These are phyloP conservation scores for Alosa alosa DNA, from an alignment of 2,113 vertebrate genomes.

Conservation along the genomic window DNA sequence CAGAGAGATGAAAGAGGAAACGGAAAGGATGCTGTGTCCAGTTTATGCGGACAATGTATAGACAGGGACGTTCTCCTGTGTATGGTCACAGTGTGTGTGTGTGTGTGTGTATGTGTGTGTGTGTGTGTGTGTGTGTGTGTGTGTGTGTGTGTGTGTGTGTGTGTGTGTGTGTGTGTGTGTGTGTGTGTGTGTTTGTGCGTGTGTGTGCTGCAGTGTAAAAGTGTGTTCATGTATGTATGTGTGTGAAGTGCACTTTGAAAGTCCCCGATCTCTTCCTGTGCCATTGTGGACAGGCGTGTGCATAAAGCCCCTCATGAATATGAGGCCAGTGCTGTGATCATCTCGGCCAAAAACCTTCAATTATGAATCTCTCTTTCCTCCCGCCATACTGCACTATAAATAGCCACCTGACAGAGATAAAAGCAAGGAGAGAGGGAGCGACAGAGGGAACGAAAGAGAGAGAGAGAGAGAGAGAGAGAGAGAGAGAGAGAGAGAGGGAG, in stretches of 20 bases:
- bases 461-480: constrained; percentile 3
- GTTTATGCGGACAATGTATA: not conserved
- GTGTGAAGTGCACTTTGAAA: constrained; percentile 24
- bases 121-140: not conserved
- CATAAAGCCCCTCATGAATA: not conserved
- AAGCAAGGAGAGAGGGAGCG: constrained; percentile 36
- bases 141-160: constrained; percentile 13
- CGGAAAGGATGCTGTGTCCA: not conserved
- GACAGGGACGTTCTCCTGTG: not conserved
- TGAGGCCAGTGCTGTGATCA: constrained; percentile 22
- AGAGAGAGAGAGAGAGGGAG: constrained; percentile 15
- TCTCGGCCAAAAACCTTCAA: constrained; percentile 56
- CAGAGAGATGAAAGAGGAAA: not conserved
- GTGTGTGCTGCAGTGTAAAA: not conserved
- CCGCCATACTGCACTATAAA: constrained; percentile 51
- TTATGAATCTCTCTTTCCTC: constrained; percentile 58
- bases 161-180: constrained; percentile 25
- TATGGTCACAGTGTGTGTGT: not conserved
- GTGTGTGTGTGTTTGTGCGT: constrained; percentile 25
- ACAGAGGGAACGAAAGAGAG: not conserved
- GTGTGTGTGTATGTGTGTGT: not conserved
- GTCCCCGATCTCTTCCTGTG: constrained; percentile 22
- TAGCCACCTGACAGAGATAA: constrained; percentile 51
- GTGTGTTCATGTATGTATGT: constrained; percentile 7
- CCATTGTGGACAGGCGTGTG: constrained; percentile 21